Conservation (phyloP, 1,140 invertebrate species). For the honey bee (Apis mellifera) region DNA sequence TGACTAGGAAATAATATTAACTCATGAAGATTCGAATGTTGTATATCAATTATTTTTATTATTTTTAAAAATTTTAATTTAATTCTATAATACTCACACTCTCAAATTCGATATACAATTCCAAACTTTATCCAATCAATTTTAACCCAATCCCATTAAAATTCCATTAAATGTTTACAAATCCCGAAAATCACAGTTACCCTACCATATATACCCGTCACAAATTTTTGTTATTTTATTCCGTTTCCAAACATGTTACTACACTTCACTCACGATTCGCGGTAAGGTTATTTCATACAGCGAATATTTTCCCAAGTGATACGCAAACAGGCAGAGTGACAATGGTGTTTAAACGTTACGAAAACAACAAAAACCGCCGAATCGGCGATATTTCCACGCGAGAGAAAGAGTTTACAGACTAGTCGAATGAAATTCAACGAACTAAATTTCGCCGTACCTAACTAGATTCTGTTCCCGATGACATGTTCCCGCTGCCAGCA, state of each 20-base stretch:
- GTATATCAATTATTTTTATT: not conserved
- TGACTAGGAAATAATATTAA: not conserved
- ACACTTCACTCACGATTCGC: not conserved
- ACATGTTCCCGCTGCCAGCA: conserved; percentile 24
- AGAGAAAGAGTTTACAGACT: not conserved
- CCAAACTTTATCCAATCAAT: not conserved
- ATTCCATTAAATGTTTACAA: not conserved
- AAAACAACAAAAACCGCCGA: not conserved
- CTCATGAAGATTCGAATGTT: no score
- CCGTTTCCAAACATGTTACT: not conserved
- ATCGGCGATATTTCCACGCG: not conserved
- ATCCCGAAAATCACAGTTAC: not conserved
- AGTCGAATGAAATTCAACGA: conserved; percentile 17
- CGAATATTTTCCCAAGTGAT: not conserved
- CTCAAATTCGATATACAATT: not conserved
- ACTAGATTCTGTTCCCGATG: conserved; percentile 18
- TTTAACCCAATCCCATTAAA: not conserved
- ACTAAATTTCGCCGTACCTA: conserved; percentile 5
- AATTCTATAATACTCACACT: not conserved
- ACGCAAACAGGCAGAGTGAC: not conserved
- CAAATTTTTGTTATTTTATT: not conserved
- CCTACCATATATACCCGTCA: not conserved
- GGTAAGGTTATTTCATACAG: not conserved
- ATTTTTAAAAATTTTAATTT: not conserved
- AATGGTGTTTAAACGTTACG: not conserved